Base-by-base conservation (phyloP, 2,113 vertebrate genomes). In the Etheostoma cragini region DNA sequence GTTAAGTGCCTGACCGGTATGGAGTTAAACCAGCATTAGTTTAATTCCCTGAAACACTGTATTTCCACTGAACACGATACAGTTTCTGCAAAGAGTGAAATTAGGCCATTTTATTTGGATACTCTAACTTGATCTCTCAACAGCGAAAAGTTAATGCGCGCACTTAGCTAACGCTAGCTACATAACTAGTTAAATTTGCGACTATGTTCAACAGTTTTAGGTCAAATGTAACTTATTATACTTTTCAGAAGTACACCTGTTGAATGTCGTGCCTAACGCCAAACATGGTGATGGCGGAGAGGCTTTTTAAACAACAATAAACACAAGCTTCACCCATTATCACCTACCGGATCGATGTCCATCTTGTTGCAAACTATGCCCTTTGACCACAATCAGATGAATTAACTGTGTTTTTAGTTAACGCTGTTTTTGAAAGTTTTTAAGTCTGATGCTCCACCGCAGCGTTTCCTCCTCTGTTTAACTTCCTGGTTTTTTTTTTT, bases 401-500 rank as follows among this genome's bases (percentile, higher is more conserved):
- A 0, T 26, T 0, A 21, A 38, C n/a, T 72, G 57, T 45, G 13
- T 68, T 26, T 17, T 0, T 30, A 52, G 64, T 24, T 50, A 10
- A 50, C 3, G 15, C 15, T 35, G 15, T 58, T 24, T 1, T 33
- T 60, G 53, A n/a, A 78, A 68, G 30, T 30, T 30, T 30, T 30
- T 30, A 30, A 30, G 50, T 68, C 67, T 58, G 56, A 52, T 21
- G 69, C n/a, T 78, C 24, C 5, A 6, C 54, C 50, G 24, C 56
- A 66, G 22, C 35, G 78, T 78, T 84, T 86, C 54, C 79, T 86
- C 57, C 12, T 83, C 24, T 4, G 24, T 42, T 76, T 35, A 21
- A 93, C 93, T 95, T 95, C 94, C 94, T 94, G 92, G 88, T 95
- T 89, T 66, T 60, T 38, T 60, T 38, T 60, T 35, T 24, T 49